Evolutionary conservation across 2,797 vertebrate genomes (phyloP), one percentile per base, ranked within the genome.

Genomic region (Fistularia tabacaria): DNA sequence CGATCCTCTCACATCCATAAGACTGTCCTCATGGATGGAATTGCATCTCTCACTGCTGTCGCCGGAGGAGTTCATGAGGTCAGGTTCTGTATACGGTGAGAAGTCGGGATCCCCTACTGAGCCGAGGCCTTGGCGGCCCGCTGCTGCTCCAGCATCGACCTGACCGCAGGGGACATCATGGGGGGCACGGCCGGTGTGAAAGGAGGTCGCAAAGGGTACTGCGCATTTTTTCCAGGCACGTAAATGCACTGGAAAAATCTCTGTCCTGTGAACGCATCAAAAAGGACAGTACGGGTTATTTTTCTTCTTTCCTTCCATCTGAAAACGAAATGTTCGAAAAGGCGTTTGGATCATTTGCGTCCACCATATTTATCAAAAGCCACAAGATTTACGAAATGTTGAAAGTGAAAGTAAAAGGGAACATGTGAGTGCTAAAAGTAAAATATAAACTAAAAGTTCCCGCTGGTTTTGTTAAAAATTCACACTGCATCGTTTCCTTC

Each of bases 181-280:
- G 87, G 83, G 45, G 84, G 85, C 90, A 85, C 83, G 71, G 78
- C 89, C 13, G 74, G 70, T 73, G 76, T 91, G 74, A 87, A 91
- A 73, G 25, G 25, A 25, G 80, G 94, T 86, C 88, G 91, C 79
- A 88, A 79, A 54, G 89, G 94, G 86, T 88, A 92, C 81, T 88
- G 84, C 46, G 92, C 91, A n/a, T 90, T 92, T 86, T 92, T 92
- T 46, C 92, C 94, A 36, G 94, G 91, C 79, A 97, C 68, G 51
- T 95, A 95, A 60, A 98, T 86, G 63, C 95, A 98, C 38, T 98
- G 96, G 86, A 98, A 95, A 85, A 91, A 98, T 72, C 94, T 91
- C 76, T 95, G 93, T 73, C 82, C 97, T 99, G 79, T 25, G 25
- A 25, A 25, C 25, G 5, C 25, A 25, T 25, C 11, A 51, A 47